Percentiles rank a stretch among this genome's conserved stretches.
Conservation (phyloP, 2,888 invertebrate genomes). For the Seira ritae region DNA sequence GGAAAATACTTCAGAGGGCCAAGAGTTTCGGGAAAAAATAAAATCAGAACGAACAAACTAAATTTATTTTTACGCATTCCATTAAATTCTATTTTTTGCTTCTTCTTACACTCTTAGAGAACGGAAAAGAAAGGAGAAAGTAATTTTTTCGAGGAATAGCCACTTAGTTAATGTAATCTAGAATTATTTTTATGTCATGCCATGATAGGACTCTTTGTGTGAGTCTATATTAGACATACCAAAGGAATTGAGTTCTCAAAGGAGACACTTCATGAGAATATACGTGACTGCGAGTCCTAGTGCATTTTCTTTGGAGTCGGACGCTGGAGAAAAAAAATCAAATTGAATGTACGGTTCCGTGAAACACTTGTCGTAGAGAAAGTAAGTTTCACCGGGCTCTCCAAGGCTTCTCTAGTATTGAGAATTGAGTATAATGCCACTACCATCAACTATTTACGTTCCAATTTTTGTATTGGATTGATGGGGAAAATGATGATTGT, state of each 20-base stretch:
- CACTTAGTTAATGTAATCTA: background rate
- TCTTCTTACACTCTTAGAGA: background rate
- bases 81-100: background rate
- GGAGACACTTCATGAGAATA: background rate
- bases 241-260: slow-evolving; percentile 2
- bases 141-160: too few species aligned
- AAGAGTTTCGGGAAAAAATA: too few species aligned
- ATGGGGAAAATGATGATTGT: background rate
- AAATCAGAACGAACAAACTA: too few species aligned
- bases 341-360: background rate
- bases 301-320: background rate
- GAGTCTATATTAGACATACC: background rate
- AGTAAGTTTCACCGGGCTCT: background rate
- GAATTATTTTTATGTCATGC: background rate
- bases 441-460: background rate
- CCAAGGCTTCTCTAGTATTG: background rate
- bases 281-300: background rate
- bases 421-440: too few species aligned
- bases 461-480: slow-evolving; percentile 5
- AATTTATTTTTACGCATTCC: background rate
- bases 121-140: too few species aligned
- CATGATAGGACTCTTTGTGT: background rate
- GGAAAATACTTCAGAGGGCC: too few species aligned
- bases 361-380: background rate
- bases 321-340: background rate